Base-by-base conservation (phyloP, 2,888 invertebrate genomes). In the Operophtera brumata region DNA sequence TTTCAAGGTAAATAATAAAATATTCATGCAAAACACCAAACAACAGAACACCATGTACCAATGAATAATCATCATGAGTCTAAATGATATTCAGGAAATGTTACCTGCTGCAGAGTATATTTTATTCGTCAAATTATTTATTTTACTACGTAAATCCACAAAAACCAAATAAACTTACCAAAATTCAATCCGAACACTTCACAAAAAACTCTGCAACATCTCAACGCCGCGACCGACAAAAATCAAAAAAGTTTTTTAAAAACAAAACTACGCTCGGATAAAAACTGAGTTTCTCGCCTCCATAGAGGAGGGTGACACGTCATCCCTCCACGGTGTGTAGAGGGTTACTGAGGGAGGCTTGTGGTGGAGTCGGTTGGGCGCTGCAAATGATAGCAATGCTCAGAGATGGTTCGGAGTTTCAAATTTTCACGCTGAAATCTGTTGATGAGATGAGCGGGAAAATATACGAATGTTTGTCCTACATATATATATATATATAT, bases 331-430 rank as follows among this genome's bases (percentile, higher is more conserved):
- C 59, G 52, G 66, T 40, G 43, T 72, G 62, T 61, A 58, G 65
- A 70, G 74, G 74, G 77, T 63, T 66, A 87, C 86, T 87, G 82
- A 65, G 61, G 63, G 48, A 58, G 66, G 63, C 58, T 32, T 54
- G 58, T 44, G 53, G 58, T 53, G 54, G 54, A 20, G 14, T 43
- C 45, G 52, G 57, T 49, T 51, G 69, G 71, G 69, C 66, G 71
- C 76, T 77, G 76, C 71, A 75, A 80, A 78, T 80, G 77, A 83
- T 75, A 73, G 71, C 66, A 57, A 66, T 70, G 70, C n/a, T n/a
- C n/a, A n/a, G n/a, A n/a, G n/a, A n/a, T n/a, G n/a, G n/a, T 75
- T 77, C 75, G 56, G 68, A 80, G 75, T 81, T 82, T 75, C 69
- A 74, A 78, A 77, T 67, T 71, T 67, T 60, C 64, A 64, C 61